Percentiles rank a stretch among this genome's conserved stretches.
phyloP scores from a whole-genome alignment of 2,888 invertebrate genomes.

The Lobophora halterata region DNA sequence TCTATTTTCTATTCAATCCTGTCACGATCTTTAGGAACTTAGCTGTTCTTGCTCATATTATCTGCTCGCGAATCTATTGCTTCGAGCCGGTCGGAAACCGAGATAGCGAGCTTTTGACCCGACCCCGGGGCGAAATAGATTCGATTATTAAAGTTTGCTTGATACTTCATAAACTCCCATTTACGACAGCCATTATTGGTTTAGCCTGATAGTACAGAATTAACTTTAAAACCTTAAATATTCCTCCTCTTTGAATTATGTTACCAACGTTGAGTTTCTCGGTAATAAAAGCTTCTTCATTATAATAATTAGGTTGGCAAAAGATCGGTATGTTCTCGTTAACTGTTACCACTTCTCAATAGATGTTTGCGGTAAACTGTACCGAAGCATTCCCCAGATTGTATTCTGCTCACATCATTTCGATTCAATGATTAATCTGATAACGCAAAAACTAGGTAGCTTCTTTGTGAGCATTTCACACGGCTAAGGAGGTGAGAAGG shows the following conservation, averaged over 20 bases:
- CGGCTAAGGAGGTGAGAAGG: slow-evolving; percentile 59
- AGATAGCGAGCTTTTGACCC: slow-evolving; percentile 54
- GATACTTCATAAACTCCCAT: slow-evolving; percentile 13
- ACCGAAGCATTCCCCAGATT: slow-evolving; percentile 18
- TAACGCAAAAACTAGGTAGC: slow-evolving; percentile 52
- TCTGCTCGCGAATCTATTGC: slow-evolving; percentile 52
- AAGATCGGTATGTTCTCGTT: slow-evolving; percentile 15
- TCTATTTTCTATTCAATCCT: slow-evolving; percentile 27
- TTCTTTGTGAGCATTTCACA: slow-evolving; percentile 59
- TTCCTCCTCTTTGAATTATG: too few relatives aligned
- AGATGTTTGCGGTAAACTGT: slow-evolving; percentile 19
- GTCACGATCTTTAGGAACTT: slow-evolving; percentile 39
- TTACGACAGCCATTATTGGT: slow-evolving; percentile 9
- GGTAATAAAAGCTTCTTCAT: not conserved
- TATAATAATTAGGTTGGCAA: slow-evolving; percentile 5
- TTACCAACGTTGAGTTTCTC: too few relatives aligned
- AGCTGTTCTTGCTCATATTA: slow-evolving; percentile 23
- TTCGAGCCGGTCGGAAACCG: slow-evolving; percentile 44
- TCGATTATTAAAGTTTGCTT: slow-evolving; percentile 47
- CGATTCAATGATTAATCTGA: slow-evolving; percentile 53
- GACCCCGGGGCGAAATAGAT: slow-evolving; percentile 49
- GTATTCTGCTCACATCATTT: slow-evolving; percentile 42
- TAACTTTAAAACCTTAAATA: too few relatives aligned
- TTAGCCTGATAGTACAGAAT: too few relatives aligned
- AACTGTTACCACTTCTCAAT: slow-evolving; percentile 13